Base-by-base conservation (phyloP, 2,113 vertebrate genomes). In the Butorides virescens region DNA sequence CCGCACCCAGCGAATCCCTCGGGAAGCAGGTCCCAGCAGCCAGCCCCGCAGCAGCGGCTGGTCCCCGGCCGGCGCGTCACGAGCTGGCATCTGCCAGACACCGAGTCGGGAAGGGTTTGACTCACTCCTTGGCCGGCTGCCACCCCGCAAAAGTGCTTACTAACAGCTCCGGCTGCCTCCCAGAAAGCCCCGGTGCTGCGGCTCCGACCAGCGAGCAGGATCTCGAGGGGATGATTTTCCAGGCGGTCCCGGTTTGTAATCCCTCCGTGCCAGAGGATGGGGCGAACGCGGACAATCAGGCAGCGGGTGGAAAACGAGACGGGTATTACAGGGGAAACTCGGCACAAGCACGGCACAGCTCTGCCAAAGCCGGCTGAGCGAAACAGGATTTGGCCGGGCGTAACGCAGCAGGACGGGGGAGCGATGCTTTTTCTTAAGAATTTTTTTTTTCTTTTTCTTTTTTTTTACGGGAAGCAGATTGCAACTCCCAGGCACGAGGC, bases 81-180 rank as follows among this genome's bases (percentile, higher is more conserved):
- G 55, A 84, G 96, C 73, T 97, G 97, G 95, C 94, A 96, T 95
- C 91, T 56, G 93, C 90, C 94, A 94, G 95, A 87, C 74, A 56
- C 15, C 67, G 66, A 88, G 32, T 76, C 92, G 34, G 86, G 87
- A 59, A 92, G 97, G 91, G 86, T 55, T 46, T 95, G 97, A 98
- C 93, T 97, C 98, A 97, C 53, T 59, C 37, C 88, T 90, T 98
- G 97, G 98, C 96, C 56, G 32, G 37, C 17, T 63, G 97, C 97
- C 97, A 97, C 96, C 19, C 93, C 76, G 11, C 97, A 93, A 68
- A 96, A 95, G n/a, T 93, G 88, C 97, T 98, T 95, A 97, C 97
- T 95, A 92, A 97, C 97, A 96, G 96, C 95, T 92, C 87, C 75
- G 59, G 94, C 95, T 93, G 91, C 94, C 77, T 91, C 94, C 90